These are phyloP conservation scores for Pantherophis guttatus DNA, from an alignment of 2,113 vertebrate species.

Conservation along the genomic window DNA sequence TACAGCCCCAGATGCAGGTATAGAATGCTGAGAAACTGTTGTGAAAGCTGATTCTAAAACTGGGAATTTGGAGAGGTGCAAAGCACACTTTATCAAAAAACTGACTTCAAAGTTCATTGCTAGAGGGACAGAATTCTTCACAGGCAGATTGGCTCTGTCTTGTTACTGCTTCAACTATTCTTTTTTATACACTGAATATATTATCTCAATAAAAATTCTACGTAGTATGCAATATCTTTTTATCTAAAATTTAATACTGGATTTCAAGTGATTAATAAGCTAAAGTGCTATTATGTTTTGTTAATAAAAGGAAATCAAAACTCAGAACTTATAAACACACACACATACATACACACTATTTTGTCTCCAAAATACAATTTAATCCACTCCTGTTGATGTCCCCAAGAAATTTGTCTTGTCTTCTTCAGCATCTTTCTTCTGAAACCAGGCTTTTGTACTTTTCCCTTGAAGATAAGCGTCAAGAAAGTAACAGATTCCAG, in stretches of 20 bases:
- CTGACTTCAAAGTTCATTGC: background rate
- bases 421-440: slow-evolving; percentile 65
- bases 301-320: slow-evolving; percentile 19
- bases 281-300: slow-evolving; percentile 66
- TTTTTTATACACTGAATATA: slow-evolving; percentile 37
- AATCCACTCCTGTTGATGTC: slow-evolving; percentile 72
- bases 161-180: background rate
- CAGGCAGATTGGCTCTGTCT: background rate
- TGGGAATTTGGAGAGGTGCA: background rate
- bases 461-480: slow-evolving; percentile 77
- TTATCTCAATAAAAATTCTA: slow-evolving; percentile 51
- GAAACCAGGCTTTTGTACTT: slow-evolving; percentile 68
- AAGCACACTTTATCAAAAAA: background rate
- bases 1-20: background rate
- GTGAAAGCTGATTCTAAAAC: background rate
- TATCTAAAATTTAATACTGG: slow-evolving; percentile 60
- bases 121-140: background rate
- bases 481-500: slow-evolving; percentile 96
- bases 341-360: background rate
- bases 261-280: slow-evolving; percentile 54
- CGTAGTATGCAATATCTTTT: slow-evolving; percentile 50
- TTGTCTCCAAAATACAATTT: slow-evolving; percentile 43
- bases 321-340: slow-evolving; percentile 12
- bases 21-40: background rate
- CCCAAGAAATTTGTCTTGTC: slow-evolving; percentile 74